phyloP scores from a whole-genome alignment of 1,140 invertebrate genomes.

The Phortica variegata region DNA sequence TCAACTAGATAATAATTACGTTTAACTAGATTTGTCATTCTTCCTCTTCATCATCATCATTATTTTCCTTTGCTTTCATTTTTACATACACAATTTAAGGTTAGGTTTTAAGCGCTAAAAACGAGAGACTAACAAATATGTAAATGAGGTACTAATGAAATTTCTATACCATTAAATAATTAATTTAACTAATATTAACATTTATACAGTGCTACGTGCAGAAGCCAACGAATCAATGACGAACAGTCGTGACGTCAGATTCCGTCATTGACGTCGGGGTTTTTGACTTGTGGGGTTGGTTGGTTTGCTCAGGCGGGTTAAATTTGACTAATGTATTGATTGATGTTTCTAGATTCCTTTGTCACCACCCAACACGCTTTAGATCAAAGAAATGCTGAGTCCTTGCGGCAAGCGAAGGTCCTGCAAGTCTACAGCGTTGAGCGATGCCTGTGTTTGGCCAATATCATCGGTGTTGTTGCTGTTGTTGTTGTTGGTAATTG shows the following conservation, averaged over 20 bases:
- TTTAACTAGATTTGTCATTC: constrained; percentile 20
- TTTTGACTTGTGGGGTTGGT: not conserved
- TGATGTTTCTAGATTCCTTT: constrained; percentile 2
- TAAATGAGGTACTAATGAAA: constrained; percentile 32
- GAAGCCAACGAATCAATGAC: too few species aligned
- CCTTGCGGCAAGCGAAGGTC: constrained; percentile 31
- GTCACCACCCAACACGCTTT: constrained; percentile 3
- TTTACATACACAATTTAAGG: constrained; percentile 19
- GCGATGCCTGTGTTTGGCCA: constrained; percentile 21
- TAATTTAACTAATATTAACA: not conserved
- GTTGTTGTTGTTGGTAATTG: constrained; percentile 19
- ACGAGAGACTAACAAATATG: constrained; percentile 32
- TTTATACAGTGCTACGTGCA: too few species aligned
- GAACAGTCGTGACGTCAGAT: too few species aligned
- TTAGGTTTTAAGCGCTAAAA: too few species aligned
- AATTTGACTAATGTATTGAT: constrained; percentile 38
- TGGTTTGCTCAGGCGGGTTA: not conserved
- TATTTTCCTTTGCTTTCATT: constrained; percentile 32
- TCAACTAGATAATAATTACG: constrained; percentile 7
- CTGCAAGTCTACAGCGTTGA: constrained; percentile 8
- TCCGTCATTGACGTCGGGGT: too few species aligned
- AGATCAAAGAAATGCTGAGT: constrained; percentile 39
- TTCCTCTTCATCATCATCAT: constrained; percentile 14
- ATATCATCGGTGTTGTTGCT: constrained; percentile 19
- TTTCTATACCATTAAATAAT: not conserved